A percentile compares a stretch with the other conserved stretches of the same genome.
Evolutionary conservation across 2,113 vertebrate species (phyloP).

Genomic region (Coturnix japonica): DNA sequence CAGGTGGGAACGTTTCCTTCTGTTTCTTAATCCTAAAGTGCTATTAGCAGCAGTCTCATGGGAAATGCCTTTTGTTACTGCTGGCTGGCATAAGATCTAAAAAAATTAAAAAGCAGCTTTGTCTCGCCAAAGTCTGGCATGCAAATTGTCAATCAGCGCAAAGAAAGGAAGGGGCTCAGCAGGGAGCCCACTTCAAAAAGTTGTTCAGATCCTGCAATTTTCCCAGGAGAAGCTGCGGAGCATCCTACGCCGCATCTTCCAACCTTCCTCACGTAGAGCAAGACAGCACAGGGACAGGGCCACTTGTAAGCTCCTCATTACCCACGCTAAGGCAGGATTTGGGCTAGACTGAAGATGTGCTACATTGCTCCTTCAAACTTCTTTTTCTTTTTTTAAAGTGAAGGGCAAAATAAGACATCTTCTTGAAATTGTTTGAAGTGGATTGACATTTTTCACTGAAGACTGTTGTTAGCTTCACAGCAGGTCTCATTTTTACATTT

Average conservation of each 20-base stretch:
- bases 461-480: conserved; percentile 65
- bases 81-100: not conserved
- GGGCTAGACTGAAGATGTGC: not conserved
- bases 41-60: not conserved
- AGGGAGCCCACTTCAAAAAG: not conserved
- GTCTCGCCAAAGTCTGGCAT: not conserved
- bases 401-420: conserved; percentile 40
- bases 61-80: not conserved
- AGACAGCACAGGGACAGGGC: not conserved
- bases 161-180: not conserved
- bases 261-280: not conserved
- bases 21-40: not conserved
- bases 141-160: not conserved
- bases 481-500: conserved; percentile 63
- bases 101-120: not conserved
- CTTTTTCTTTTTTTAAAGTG: not conserved
- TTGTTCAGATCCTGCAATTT: not conserved
- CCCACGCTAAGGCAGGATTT: not conserved
- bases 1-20: not conserved
- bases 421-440: conserved; percentile 63
- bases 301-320: not conserved
- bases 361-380: not conserved
- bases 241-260: not conserved
- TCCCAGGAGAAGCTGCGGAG: not conserved
- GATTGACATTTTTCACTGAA: conserved; percentile 69